These are phyloP conservation scores for Amblyopsis rosae DNA, from an alignment of 2,113 vertebrate species.

Conservation along the genomic window DNA sequence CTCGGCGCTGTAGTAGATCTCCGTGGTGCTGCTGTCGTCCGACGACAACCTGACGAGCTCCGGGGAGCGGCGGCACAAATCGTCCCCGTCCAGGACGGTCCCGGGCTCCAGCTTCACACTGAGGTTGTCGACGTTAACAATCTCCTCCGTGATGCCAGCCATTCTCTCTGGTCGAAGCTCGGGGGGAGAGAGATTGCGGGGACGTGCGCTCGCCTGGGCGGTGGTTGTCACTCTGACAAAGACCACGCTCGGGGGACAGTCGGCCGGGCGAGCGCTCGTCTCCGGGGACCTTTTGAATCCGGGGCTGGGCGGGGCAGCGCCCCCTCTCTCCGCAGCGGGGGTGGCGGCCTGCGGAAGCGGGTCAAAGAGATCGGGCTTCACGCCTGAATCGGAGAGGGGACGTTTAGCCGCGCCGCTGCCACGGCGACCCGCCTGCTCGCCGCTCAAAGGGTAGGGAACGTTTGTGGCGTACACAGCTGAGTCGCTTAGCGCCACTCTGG, in stretches of 20 bases:
- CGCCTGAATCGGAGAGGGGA: background rate
- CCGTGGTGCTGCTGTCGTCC: constrained; percentile 48
- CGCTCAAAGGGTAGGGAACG: background rate
- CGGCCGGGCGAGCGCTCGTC: constrained; percentile 41
- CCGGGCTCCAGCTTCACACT: background rate
- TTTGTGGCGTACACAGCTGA: background rate
- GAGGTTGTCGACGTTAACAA: background rate
- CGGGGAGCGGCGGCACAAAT: constrained; percentile 32
- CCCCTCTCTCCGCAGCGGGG: constrained; percentile 2
- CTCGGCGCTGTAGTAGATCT: constrained; percentile 64
- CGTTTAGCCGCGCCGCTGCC: background rate
- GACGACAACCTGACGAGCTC: constrained; percentile 55
- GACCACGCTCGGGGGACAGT: constrained; percentile 22
- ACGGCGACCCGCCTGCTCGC: background rate
- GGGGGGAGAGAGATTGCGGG: background rate
- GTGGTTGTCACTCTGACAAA: constrained; percentile 6
- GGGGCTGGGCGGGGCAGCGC: constrained; percentile 33
- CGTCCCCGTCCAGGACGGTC: background rate
- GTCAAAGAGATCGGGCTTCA: constrained; percentile 4
- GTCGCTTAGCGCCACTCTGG: background rate
- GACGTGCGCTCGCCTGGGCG: background rate
- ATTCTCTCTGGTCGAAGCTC: background rate
- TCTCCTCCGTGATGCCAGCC: background rate
- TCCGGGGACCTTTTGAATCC: constrained; percentile 25
- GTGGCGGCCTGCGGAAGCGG: background rate